These are phyloP conservation scores for Eufriesea mexicana DNA, from an alignment of 1,140 invertebrate genomes.

Conservation along the genomic window DNA sequence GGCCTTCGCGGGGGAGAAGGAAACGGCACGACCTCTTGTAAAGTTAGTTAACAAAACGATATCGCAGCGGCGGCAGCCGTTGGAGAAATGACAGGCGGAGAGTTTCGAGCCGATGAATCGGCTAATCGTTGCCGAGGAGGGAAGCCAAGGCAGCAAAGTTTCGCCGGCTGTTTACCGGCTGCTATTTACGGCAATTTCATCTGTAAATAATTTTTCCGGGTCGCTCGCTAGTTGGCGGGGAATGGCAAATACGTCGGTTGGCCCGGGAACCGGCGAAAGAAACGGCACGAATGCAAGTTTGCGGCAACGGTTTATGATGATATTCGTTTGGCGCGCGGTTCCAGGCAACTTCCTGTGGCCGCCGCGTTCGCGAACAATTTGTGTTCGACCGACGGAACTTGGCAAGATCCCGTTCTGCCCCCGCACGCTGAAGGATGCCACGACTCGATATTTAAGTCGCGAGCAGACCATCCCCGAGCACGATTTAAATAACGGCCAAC, in stretches of 20 bases:
- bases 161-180: no score
- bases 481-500: neutral
- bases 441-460: neutral
- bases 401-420: neutral
- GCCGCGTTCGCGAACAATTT: constrained; percentile 18
- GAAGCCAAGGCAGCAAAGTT: neutral
- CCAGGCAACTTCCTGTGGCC: constrained; percentile 14
- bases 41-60: neutral
- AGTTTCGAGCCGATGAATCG: neutral
- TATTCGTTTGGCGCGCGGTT: constrained; percentile 25
- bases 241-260: constrained; percentile 6
- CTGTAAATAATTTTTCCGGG: constrained; percentile 7
- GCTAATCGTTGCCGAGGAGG: neutral
- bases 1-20: neutral
- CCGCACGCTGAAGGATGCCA: neutral
- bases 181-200: neutral
- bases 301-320: constrained; percentile 36
- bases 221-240: neutral
- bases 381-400: constrained; percentile 8
- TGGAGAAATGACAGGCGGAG: neutral
- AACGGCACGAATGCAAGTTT: constrained; percentile 18
- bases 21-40: neutral
- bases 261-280: constrained; percentile 2
- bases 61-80: neutral
- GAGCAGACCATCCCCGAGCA: neutral